These are phyloP conservation scores for Bryconaethiops microstoma DNA, from an alignment of 2,797 vertebrate genomes.

Conservation along the genomic window DNA sequence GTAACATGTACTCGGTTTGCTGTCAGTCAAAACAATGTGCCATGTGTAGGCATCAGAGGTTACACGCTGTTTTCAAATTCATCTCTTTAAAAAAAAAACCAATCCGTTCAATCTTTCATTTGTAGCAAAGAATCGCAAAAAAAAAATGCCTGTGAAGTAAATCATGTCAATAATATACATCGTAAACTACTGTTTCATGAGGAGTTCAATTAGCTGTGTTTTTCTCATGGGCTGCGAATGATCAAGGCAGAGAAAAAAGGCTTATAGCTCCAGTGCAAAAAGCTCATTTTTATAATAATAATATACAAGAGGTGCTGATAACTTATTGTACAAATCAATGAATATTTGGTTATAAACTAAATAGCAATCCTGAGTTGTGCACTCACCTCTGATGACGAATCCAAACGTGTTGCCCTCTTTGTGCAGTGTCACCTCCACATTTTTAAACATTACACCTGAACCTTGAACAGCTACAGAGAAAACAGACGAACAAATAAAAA, in stretches of 20 bases:
- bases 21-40: neutral
- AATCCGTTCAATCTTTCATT: neutral
- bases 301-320: neutral
- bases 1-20: neutral
- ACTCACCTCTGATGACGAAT: slow-evolving; percentile 92
- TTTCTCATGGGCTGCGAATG: neutral
- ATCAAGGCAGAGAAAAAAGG: neutral
- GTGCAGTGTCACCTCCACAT: slow-evolving; percentile 94
- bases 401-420: slow-evolving; percentile 98
- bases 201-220: neutral
- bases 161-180: neutral
- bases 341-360: neutral
- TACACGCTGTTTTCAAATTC: neutral
- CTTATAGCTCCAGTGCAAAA: neutral
- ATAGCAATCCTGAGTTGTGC: neutral
- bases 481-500: slow-evolving; percentile 48
- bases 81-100: neutral
- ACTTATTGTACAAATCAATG: neutral
- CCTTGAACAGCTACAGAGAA: slow-evolving; percentile 88
- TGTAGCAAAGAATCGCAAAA: neutral
- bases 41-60: neutral
- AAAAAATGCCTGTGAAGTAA: neutral
- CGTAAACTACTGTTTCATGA: neutral
- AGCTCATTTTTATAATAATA: neutral
- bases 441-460: slow-evolving; percentile 93